phyloP scores from a whole-genome alignment of 2,888 invertebrate species.

The Stomorhina lunata region DNA sequence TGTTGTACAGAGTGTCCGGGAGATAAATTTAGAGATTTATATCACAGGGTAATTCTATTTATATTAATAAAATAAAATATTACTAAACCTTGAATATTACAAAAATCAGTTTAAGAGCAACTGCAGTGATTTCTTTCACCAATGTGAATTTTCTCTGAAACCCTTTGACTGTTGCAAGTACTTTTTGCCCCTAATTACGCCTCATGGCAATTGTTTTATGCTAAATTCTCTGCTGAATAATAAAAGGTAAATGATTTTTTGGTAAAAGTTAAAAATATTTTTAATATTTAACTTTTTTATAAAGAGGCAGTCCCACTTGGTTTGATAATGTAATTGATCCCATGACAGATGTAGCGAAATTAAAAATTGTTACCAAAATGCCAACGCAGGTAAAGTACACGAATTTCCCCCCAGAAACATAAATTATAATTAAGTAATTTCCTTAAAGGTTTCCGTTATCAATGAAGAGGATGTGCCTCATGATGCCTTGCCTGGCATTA shows the following conservation, averaged over 20 bases:
- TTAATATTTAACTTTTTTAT: background rate
- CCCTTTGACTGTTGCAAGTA: conserved; percentile 84
- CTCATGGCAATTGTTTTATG: conserved; percentile 83
- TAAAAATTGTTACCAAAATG: conserved; percentile 69
- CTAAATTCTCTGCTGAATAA: conserved; percentile 83
- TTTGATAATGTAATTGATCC: conserved; percentile 72
- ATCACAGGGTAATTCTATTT: conserved; percentile 71
- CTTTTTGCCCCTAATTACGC: conserved; percentile 83
- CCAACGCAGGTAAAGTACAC: conserved; percentile 69
- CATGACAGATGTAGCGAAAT: conserved; percentile 67
- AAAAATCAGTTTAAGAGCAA: conserved; percentile 74
- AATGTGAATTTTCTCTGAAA: conserved; percentile 82
- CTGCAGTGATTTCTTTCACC: conserved; percentile 81
- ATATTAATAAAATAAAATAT: too few species aligned
- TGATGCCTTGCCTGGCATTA: conserved; percentile 68
- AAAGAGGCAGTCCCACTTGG: conserved; percentile 73
- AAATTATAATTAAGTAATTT: too few species aligned
- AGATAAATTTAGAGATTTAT: conserved; percentile 70
- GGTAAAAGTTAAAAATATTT: background rate
- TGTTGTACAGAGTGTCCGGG: conserved; percentile 75
- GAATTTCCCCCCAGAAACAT: too few species aligned
- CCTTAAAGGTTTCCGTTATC: conserved; percentile 70
- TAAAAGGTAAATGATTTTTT: conserved; percentile 75
- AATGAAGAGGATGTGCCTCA: conserved; percentile 77
- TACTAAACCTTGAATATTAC: background rate